Conservation (phyloP, 1,140 invertebrate species). For the Megathymus violae region DNA sequence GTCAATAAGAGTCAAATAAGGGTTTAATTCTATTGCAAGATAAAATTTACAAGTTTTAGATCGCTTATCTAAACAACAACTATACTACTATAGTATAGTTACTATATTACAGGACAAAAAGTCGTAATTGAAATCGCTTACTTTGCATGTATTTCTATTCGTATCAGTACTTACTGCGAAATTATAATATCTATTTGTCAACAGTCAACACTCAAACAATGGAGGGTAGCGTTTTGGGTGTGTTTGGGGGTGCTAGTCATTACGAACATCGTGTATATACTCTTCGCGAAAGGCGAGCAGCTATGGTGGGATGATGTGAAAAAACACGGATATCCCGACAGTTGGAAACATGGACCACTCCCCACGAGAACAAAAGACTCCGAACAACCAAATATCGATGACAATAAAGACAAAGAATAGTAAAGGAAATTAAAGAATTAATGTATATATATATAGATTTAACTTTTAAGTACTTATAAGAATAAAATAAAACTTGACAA, state of each 20-base stretch:
- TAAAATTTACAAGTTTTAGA: no score
- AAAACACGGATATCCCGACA: constrained; percentile 64
- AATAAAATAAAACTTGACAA: background rate
- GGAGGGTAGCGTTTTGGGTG: constrained; percentile 93
- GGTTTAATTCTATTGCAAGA: no score
- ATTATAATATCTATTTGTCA: constrained; percentile 71
- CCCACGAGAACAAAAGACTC: constrained; percentile 50
- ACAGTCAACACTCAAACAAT: constrained; percentile 89
- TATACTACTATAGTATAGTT: no score
- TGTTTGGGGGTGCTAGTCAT: constrained; percentile 88
- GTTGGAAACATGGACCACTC: constrained; percentile 70
- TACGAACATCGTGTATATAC: constrained; percentile 88
- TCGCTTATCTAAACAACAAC: no score
- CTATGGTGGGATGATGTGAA: constrained; percentile 88
- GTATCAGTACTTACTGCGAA: no score
- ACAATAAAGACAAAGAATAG: constrained; percentile 46
- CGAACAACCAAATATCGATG: constrained; percentile 50
- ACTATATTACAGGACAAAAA: no score
- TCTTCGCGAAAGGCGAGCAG: constrained; percentile 88
- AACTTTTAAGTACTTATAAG: constrained; percentile 14
- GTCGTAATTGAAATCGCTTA: no score
- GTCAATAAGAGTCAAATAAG: no score
- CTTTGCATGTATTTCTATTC: no score
- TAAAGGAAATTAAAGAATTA: no score
- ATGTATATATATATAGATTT: constrained; percentile 16